Evolutionary conservation across 2,113 vertebrate species (phyloP).

Genomic region (Bubo bubo): DNA sequence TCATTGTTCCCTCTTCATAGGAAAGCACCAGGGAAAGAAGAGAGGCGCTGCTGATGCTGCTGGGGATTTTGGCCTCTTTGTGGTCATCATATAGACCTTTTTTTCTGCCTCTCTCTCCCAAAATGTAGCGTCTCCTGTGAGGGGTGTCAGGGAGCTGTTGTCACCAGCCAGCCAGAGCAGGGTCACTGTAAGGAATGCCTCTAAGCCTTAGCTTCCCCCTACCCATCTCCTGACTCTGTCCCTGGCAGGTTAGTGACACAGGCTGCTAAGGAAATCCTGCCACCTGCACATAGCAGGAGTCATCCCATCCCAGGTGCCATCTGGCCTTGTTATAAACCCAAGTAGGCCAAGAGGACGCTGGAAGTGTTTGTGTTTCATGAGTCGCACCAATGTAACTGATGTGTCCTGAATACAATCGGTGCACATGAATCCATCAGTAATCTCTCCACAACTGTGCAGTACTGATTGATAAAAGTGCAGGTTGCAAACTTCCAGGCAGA

Average conservation of each 20-base stretch:
- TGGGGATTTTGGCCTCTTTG: not conserved
- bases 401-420: rapidly evolving
- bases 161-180: not conserved
- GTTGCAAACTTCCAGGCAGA: not conserved
- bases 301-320: not conserved
- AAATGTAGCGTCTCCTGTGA: not conserved
- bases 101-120: not conserved
- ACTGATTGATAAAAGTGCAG: not conserved
- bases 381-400: not conserved
- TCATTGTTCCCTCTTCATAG: not conserved
- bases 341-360: not conserved
- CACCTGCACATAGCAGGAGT: not conserved
- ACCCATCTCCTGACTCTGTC: not conserved
- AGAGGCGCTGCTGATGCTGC: not conserved
- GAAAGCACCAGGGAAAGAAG: not conserved
- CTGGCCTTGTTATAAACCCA: not conserved
- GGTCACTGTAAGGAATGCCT: not conserved
- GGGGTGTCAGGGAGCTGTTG: not conserved
- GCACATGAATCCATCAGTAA: not conserved
- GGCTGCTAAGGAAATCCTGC: not conserved
- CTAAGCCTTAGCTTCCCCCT: not conserved
- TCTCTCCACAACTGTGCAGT: not conserved
- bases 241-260: not conserved
- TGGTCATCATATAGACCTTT: rapidly evolving
- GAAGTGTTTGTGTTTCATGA: not conserved